Conservation (phyloP, 2,888 invertebrate genomes). For the Hemicrepidius hirtus region DNA sequence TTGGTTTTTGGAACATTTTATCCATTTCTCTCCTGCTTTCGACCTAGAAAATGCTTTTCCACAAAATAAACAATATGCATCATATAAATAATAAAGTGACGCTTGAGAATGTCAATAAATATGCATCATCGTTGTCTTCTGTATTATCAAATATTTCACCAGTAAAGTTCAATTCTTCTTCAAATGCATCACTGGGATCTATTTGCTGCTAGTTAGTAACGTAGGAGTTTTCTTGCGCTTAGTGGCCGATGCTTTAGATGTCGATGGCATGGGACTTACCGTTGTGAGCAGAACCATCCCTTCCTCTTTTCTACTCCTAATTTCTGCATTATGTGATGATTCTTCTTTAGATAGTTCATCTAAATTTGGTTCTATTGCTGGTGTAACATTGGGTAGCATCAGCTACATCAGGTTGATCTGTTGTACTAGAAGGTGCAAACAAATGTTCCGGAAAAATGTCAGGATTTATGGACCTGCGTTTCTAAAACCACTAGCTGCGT, state of each 20-base stretch:
- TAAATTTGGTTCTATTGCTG: background rate
- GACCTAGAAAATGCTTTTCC: slow-evolving; percentile 32
- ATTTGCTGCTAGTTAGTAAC: slow-evolving; percentile 28
- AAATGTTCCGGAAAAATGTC: slow-evolving; percentile 38
- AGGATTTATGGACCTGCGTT: slow-evolving; percentile 38
- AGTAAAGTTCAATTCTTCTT: slow-evolving; percentile 23
- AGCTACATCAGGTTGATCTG: slow-evolving; percentile 31
- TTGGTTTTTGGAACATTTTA: slow-evolving; percentile 1
- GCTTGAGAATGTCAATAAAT: too few species aligned
- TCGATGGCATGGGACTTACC: too few species aligned
- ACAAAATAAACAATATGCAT: slow-evolving; percentile 40
- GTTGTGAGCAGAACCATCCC: too few species aligned
- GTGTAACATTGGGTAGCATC: slow-evolving; percentile 27
- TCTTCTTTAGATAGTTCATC: background rate
- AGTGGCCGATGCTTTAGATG: slow-evolving; percentile 2
- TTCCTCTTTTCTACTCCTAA: too few species aligned
- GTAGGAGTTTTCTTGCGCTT: slow-evolving; percentile 26
- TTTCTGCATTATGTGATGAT: too few species aligned
- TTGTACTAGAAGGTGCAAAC: slow-evolving; percentile 33
- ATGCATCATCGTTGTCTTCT: slow-evolving; percentile 27
- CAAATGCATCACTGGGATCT: slow-evolving; percentile 10
- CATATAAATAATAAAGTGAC: too few species aligned
- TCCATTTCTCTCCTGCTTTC: too few species aligned
- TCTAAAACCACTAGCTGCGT: slow-evolving; percentile 32
- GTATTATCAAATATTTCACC: slow-evolving; percentile 19